Evolutionary conservation across 2,797 vertebrate genomes (phyloP).

Genomic region (Platalea minor): DNA sequence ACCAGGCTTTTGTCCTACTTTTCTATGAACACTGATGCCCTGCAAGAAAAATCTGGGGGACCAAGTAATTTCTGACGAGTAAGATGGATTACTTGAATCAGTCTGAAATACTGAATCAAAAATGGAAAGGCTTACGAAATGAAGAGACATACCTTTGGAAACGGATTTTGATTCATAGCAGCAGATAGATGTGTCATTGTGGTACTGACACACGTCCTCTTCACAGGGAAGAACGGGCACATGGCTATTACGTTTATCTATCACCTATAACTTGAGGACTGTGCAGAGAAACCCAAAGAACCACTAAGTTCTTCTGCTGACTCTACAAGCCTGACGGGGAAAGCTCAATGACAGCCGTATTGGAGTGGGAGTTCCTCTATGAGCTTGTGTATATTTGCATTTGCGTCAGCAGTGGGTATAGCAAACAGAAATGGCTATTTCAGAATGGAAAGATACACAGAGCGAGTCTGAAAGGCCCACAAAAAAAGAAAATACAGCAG

Average conservation of each 20-base stretch:
- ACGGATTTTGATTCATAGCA: neutral
- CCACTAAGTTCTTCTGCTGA: neutral
- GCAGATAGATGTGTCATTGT: neutral
- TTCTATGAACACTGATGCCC: slow-evolving; percentile 42
- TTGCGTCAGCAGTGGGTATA: neutral
- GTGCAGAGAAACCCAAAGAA: slow-evolving; percentile 7
- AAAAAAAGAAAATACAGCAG: slow-evolving; percentile 31
- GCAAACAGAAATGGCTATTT: slow-evolving; percentile 34
- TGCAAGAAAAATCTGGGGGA: slow-evolving; percentile 51
- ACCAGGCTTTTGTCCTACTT: slow-evolving; percentile 71
- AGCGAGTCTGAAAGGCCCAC: neutral
- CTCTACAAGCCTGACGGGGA: neutral
- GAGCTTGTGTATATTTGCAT: neutral
- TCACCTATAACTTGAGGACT: neutral
- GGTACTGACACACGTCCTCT: neutral
- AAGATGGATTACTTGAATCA: neutral
- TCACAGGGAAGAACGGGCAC: neutral
- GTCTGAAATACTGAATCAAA: slow-evolving; percentile 43
- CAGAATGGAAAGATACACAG: slow-evolving; percentile 22
- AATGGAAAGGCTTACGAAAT: neutral
- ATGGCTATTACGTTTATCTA: neutral
- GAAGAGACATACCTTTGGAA: neutral
- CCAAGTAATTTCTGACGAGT: slow-evolving; percentile 3
- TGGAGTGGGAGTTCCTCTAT: neutral
- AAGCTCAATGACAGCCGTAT: neutral